Percentiles rank a stretch among this genome's conserved stretches.
phyloP scores from a whole-genome alignment of 2,888 invertebrate species.

The Tetramorium bicarinatum region DNA sequence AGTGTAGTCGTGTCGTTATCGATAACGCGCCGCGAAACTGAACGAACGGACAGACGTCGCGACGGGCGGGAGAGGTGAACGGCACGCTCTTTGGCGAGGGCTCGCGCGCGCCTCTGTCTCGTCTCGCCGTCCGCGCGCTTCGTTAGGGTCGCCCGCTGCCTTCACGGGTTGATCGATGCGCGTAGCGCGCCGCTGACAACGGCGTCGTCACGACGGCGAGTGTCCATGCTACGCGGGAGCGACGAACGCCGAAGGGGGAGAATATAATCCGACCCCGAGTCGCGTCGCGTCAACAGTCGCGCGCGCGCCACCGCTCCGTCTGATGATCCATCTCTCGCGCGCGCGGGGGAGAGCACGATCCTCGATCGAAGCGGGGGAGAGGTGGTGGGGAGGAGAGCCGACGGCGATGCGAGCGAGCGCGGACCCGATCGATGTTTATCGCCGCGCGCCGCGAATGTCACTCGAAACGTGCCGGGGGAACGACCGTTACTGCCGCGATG shows the following conservation, averaged over 20 bases:
- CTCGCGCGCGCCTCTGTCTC: slow-evolving; percentile 1
- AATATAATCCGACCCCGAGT: slow-evolving; percentile 16
- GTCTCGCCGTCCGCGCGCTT: slow-evolving; percentile 1
- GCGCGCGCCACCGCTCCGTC: background rate
- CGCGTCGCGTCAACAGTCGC: slow-evolving; percentile 34
- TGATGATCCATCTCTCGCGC: slow-evolving; percentile 18
- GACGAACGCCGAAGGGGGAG: slow-evolving; percentile 1
- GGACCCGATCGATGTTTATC: slow-evolving; percentile 31
- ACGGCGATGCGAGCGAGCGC: background rate
- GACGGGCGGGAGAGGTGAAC: background rate
- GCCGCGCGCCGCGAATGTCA: slow-evolving; percentile 7
- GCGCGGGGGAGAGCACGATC: slow-evolving; percentile 1
- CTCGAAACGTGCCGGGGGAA: slow-evolving; percentile 21
- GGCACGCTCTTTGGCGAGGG: background rate
- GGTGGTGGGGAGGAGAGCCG: background rate
- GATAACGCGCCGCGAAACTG: slow-evolving; percentile 24
- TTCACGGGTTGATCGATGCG: slow-evolving; percentile 53
- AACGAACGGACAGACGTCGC: slow-evolving; percentile 16
- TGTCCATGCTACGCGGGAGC: slow-evolving; percentile 38
- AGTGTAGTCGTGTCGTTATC: background rate
- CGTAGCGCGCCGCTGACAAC: slow-evolving; percentile 47
- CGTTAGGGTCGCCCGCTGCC: slow-evolving; percentile 16
- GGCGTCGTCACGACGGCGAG: slow-evolving; percentile 48
- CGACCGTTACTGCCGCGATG: slow-evolving; percentile 28
- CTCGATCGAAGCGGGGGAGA: background rate